Conservation (phyloP, 1,140 invertebrate genomes). For the Cherax destructor region DNA sequence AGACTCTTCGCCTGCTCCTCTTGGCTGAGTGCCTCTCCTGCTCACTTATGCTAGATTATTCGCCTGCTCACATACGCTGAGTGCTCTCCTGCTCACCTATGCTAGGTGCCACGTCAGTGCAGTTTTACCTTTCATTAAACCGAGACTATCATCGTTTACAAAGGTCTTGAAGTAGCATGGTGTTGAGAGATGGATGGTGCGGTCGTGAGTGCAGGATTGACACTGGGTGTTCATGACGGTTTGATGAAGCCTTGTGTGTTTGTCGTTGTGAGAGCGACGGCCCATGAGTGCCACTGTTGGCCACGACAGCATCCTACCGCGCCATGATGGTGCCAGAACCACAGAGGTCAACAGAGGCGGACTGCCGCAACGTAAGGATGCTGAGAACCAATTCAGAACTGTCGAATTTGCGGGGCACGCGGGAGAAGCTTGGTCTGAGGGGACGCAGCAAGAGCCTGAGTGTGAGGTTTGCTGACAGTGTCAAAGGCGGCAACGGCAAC, state of each 20-base stretch:
- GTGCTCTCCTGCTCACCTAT: no score
- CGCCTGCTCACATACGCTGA: no score
- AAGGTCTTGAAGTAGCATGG: no score
- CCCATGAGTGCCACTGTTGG: neutral
- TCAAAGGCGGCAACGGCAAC: neutral
- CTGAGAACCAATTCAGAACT: slow-evolving; percentile 33
- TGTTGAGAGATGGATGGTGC: no score
- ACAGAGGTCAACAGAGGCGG: neutral
- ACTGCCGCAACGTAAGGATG: slow-evolving; percentile 27
- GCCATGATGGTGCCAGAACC: slow-evolving; percentile 40
- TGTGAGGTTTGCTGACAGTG: slow-evolving; percentile 27
- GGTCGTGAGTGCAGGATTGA: no score
- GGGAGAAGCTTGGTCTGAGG: slow-evolving; percentile 21
- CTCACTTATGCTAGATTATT: no score
- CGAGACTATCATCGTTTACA: no score
- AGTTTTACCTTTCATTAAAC: no score
- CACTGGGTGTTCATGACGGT: neutral
- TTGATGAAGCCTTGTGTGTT: neutral
- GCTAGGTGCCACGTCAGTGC: no score
- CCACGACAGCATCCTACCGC: neutral
- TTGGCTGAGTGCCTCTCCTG: no score
- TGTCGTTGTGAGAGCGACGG: neutral
- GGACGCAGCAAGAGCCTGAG: slow-evolving; percentile 27
- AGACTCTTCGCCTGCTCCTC: no score
- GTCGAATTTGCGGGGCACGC: neutral